Conservation (phyloP, 2,888 invertebrate species). For the Lutraria lutraria region DNA sequence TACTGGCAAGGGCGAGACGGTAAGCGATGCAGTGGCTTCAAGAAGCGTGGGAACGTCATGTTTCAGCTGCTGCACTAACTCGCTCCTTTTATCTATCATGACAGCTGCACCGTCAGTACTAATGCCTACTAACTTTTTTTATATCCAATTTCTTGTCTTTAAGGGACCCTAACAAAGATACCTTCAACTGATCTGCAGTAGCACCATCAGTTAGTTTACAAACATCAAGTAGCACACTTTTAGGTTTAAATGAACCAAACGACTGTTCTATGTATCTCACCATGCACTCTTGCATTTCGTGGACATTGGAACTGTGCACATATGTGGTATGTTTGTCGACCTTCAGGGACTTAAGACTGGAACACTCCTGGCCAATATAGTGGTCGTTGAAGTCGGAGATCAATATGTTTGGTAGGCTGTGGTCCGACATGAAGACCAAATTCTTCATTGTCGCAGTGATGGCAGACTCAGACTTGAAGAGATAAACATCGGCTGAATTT, state of each 20-base stretch:
- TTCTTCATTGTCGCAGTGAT: too few species aligned
- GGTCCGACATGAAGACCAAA: neutral
- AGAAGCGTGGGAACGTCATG: constrained; percentile 38
- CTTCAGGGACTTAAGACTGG: constrained; percentile 27
- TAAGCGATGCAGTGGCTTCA: constrained; percentile 58
- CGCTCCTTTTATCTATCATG: constrained; percentile 58
- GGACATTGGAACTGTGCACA: constrained; percentile 6
- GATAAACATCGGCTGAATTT: too few species aligned
- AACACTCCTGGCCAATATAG: constrained; percentile 24
- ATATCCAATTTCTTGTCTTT: neutral
- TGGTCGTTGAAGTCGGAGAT: constrained; percentile 17
- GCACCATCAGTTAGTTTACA: neutral
- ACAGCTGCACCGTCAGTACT: constrained; percentile 59
- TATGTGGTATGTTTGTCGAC: constrained; percentile 26
- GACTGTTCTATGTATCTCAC: too few species aligned
- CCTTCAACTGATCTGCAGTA: neutral
- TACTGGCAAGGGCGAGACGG: constrained; percentile 45
- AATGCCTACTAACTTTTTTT: neutral
- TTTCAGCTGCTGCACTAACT: constrained; percentile 50
- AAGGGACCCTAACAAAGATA: neutral
- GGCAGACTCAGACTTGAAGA: too few species aligned
- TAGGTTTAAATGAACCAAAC: too few species aligned
- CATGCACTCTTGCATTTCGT: constrained; percentile 35
- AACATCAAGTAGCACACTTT: too few species aligned
- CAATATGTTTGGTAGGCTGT: constrained; percentile 12